phyloP scores from a whole-genome alignment of 92 coral and sea anemone genomes.

The Actinostola sp. region DNA sequence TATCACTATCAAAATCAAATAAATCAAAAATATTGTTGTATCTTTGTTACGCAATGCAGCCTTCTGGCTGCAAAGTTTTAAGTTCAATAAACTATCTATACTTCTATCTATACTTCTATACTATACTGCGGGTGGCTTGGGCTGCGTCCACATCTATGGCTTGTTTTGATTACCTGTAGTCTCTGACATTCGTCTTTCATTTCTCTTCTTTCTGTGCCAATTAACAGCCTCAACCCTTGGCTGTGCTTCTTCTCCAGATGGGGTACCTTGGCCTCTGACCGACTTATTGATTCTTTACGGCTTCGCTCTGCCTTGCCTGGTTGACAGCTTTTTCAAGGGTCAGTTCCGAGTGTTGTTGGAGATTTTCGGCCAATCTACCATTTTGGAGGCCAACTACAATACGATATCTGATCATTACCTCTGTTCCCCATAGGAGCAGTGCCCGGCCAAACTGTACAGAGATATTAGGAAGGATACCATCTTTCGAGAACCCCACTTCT shows the following conservation, averaged over 20 bases:
- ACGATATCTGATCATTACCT: constrained; percentile 46
- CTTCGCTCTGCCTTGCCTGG: constrained; percentile 53
- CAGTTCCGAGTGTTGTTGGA: constrained; percentile 48
- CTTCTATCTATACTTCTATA: no score
- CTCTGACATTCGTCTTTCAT: no score
- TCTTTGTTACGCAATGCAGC: no score
- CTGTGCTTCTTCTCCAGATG: constrained; percentile 20
- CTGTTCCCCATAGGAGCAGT: constrained; percentile 42
- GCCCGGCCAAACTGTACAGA: constrained; percentile 38
- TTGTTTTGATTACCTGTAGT: no score
- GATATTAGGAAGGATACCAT: constrained; percentile 45
- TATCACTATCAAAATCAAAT: no score
- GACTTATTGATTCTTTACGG: constrained; percentile 38
- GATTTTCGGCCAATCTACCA: constrained; percentile 41
- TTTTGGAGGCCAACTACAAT: constrained; percentile 63
- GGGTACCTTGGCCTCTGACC: constrained; percentile 36
- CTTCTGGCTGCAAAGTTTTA: no score
- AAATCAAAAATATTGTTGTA: no score
- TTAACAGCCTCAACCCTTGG: constrained; percentile 33
- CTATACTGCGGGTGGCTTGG: constrained; percentile 6
- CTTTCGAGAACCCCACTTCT: constrained; percentile 31
- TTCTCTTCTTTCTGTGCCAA: not conserved
- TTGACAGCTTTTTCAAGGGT: constrained; percentile 48
- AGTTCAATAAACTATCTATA: no score
- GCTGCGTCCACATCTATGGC: not conserved